Base-by-base conservation (phyloP, 2,888 invertebrate species). In the Tenthredo scrophulariae region DNA sequence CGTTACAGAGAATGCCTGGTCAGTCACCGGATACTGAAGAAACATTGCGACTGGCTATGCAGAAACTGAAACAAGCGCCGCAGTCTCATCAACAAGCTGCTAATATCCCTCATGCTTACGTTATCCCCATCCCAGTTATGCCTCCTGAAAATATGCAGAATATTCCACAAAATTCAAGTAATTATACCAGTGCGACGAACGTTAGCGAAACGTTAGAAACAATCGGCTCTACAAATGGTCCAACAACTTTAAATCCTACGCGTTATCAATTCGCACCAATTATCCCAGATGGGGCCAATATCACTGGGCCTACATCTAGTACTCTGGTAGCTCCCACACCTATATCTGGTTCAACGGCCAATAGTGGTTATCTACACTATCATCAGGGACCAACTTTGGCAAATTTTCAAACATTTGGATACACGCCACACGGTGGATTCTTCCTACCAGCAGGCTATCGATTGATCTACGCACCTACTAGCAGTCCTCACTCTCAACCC, bases 81-180 rank as follows among this genome's bases (percentile, higher is more conserved):
- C 88, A 87, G 37, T 74, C 80, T 37, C 77, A 77, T 54, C 88
- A 83, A 67, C 90, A 90, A 85, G 88, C 89, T 58, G 88, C 90
- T 84, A 88, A 90, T 86, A 91, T 92, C 86, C 89, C 92, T 72
- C 92, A 92, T 86, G 92, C 93, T 87, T 93, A 93, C 86, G 92
- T 93, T 84, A 93, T 93, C 86, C 93, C 93, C 86, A 93, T 93
- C 88, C 92, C 93, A 87, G 90, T 93, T 88, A 91, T 93, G 91
- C 91, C 93, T 88, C 91, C 92, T 87, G 93, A 93, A 83, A 92
- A 91, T 87, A 88, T 92, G 86, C 91, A 90, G 86, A 91, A 88
- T 84, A 87, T 90, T 82, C 84, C 88, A 70, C 84, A 88, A 13
- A 90, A 90, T 84, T 26, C 75, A 26, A 72, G 40, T 58, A 75